Conservation (phyloP, 1,140 invertebrate species). For the Trichogramma pretiosum region DNA sequence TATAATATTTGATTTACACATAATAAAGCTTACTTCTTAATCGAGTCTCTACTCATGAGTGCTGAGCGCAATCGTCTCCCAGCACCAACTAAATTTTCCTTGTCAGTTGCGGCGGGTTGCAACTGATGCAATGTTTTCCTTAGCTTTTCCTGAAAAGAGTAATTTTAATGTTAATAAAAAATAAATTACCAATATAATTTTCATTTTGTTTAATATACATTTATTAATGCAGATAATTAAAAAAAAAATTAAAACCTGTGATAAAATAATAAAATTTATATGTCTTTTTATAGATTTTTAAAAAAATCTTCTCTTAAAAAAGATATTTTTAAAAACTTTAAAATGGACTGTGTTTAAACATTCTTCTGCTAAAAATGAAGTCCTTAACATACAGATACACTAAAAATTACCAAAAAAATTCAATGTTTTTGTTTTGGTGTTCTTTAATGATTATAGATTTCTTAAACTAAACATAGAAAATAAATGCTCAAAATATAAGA, state of each 20-base stretch:
- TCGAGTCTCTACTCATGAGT: constrained; percentile 19
- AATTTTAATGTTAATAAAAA: neutral
- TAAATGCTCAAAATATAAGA: no score
- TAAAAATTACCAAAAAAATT: neutral
- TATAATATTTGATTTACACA: constrained; percentile 1
- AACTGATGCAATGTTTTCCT: constrained; percentile 54
- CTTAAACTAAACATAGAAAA: no score
- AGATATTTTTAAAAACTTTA: neutral
- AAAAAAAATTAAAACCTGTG: neutral
- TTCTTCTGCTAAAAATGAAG: no score
- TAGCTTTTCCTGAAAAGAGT: constrained; percentile 27
- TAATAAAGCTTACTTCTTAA: constrained; percentile 30
- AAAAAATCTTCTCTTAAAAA: neutral
- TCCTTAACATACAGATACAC: neutral
- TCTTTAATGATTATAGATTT: no score
- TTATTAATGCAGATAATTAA: neutral
- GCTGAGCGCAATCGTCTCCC: constrained; percentile 33
- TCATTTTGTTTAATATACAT: neutral
- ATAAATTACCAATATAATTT: neutral
- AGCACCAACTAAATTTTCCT: constrained; percentile 56
- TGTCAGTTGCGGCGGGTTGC: constrained; percentile 52
- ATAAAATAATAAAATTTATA: neutral
- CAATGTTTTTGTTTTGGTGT: no score
- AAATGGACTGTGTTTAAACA: no score
- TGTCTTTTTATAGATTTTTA: neutral